Conservation (phyloP, 2,797 vertebrate species). For the Pterois miles region DNA sequence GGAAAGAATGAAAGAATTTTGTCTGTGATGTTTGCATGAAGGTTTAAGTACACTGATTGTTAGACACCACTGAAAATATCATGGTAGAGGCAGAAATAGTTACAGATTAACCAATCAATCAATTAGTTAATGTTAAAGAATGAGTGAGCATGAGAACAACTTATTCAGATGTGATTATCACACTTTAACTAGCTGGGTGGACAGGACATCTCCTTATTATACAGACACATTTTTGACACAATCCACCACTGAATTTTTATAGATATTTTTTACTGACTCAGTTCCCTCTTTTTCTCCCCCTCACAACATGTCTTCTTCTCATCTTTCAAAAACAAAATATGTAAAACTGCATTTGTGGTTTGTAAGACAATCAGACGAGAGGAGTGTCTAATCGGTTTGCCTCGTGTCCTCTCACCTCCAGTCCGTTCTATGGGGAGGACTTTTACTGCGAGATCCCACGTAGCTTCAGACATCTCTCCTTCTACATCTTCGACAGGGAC, state of each 20-base stretch:
- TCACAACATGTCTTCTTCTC: neutral
- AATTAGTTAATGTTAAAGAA: neutral
- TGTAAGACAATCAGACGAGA: neutral
- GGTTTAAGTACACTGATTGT: neutral
- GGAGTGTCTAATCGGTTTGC: neutral
- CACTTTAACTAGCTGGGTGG: neutral
- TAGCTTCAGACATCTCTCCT: slow-evolving; percentile 96
- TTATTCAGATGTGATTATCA: neutral
- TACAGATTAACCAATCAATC: slow-evolving; percentile 23
- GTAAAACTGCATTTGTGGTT: neutral
- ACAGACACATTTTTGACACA: neutral
- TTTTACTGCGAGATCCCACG: slow-evolving; percentile 99
- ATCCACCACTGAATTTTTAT: neutral
- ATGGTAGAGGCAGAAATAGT: slow-evolving; percentile 2
- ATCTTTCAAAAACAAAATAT: neutral
- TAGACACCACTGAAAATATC: neutral
- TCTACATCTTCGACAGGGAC: slow-evolving; percentile 99
- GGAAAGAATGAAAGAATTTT: neutral
- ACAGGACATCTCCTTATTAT: neutral
- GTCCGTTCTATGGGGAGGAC: slow-evolving; percentile 98
- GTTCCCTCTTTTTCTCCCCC: neutral
- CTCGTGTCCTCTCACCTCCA: slow-evolving; percentile 61
- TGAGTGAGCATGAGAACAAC: neutral
- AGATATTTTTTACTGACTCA: neutral
- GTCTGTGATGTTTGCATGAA: slow-evolving; percentile 3